These are phyloP conservation scores for Galeopterus variegatus DNA, from an alignment of 2,113 vertebrate species.

Conservation along the genomic window DNA sequence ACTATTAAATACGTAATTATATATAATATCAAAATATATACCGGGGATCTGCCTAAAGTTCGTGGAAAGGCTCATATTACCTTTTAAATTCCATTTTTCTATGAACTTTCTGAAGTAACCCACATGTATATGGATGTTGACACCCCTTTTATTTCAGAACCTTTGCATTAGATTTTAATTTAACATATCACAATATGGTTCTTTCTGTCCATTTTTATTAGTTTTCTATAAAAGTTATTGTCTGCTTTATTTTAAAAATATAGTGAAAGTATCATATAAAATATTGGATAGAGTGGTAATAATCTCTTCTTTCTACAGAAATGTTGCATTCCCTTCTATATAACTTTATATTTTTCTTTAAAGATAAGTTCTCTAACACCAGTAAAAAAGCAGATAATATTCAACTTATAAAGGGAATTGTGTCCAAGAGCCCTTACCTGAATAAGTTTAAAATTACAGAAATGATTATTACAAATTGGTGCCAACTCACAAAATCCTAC, in stretches of 20 bases:
- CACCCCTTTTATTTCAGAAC: background rate
- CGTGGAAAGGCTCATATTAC: too few relatives aligned
- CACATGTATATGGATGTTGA: background rate
- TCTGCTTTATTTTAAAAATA: background rate
- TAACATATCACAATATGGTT: background rate
- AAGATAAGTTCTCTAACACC: background rate
- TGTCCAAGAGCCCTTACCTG: background rate
- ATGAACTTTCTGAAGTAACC: too few relatives aligned
- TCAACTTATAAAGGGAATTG: background rate
- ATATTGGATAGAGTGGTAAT: background rate
- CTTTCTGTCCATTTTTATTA: background rate
- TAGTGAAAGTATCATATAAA: background rate
- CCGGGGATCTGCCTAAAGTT: too few relatives aligned
- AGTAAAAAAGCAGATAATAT: slow-evolving; percentile 5
- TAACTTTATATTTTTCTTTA: background rate
- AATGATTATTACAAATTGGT: background rate
- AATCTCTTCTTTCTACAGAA: background rate
- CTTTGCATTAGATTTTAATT: background rate
- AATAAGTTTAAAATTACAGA: background rate
- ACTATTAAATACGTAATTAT: background rate
- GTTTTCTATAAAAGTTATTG: background rate
- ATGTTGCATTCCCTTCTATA: background rate
- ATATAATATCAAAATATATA: background rate
- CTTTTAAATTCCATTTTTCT: too few relatives aligned
- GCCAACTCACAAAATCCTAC: background rate